Evolutionary conservation across 2,888 invertebrate species (phyloP).

Genomic region (Pollenia labialis): DNA sequence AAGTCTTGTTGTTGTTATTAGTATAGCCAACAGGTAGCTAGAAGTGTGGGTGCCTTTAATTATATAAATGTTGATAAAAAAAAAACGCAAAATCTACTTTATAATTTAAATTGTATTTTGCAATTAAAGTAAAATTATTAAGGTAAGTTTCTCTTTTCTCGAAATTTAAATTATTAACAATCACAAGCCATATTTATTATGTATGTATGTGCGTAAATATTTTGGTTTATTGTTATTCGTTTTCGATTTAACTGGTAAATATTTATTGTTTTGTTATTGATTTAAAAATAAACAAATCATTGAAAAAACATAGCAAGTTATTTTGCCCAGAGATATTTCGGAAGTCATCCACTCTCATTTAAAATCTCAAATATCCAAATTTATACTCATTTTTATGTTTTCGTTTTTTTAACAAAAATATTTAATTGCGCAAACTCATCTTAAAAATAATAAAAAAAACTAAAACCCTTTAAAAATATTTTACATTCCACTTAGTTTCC

Average conservation of each 20-base stretch:
- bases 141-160: too few relatives aligned
- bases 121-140: too few relatives aligned
- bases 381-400: not conserved
- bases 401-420: not conserved
- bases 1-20: not conserved
- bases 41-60: constrained; percentile 1
- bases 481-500: constrained; percentile 48
- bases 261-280: constrained; percentile 15
- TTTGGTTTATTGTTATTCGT: not conserved
- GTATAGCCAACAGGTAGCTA: constrained; percentile 26
- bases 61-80: not conserved
- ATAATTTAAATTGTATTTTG: too few relatives aligned
- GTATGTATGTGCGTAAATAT: not conserved
- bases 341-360: too few relatives aligned
- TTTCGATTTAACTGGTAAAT: too few relatives aligned
- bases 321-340: not conserved
- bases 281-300: constrained; percentile 41
- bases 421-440: constrained; percentile 53
- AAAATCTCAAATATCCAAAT: not conserved
- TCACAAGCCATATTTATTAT: too few relatives aligned
- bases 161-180: too few relatives aligned
- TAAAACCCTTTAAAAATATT: not conserved
- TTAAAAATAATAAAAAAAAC: constrained; percentile 7
- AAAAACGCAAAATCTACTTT: not conserved
- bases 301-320: constrained; percentile 9